Evolutionary conservation across 1,140 invertebrate species (phyloP).

Genomic region (Bacillus rossius): DNA sequence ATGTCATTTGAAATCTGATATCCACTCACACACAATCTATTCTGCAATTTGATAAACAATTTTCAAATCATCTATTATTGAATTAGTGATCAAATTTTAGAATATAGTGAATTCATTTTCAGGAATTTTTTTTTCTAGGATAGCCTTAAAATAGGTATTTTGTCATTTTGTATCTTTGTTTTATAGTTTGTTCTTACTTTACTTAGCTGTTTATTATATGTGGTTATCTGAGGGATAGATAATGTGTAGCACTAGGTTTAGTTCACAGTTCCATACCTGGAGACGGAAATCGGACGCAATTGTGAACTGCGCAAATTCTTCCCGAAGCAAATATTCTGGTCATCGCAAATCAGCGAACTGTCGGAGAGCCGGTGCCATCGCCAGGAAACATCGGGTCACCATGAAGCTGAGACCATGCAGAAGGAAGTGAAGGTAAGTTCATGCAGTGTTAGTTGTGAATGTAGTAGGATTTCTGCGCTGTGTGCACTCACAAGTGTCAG

Average conservation of each 20-base stretch:
- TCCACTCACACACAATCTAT: too few relatives aligned
- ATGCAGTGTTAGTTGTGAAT: background rate
- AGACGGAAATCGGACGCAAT: conserved; percentile 73
- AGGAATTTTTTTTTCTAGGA: too few relatives aligned
- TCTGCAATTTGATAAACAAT: too few relatives aligned
- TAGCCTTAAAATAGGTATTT: too few relatives aligned
- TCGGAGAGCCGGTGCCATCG: background rate
- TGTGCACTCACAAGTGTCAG: background rate
- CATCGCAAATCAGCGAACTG: conserved; percentile 40
- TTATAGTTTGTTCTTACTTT: too few relatives aligned
- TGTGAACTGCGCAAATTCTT: conserved; percentile 74
- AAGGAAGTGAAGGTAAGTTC: conserved; percentile 6
- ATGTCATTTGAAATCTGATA: too few relatives aligned
- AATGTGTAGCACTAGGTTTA: conserved; percentile 26
- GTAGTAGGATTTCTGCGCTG: background rate
- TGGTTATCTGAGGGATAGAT: too few relatives aligned
- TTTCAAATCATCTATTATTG: too few relatives aligned
- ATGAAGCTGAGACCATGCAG: background rate
- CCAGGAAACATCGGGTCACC: background rate
- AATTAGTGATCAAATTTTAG: too few relatives aligned
- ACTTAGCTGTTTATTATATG: too few relatives aligned
- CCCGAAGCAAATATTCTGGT: conserved; percentile 73
- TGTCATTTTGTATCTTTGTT: too few relatives aligned
- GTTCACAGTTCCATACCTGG: conserved; percentile 81
- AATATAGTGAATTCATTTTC: too few relatives aligned